Base-by-base conservation (phyloP, 2,888 invertebrate genomes). In the Alloplasta piceator region DNA sequence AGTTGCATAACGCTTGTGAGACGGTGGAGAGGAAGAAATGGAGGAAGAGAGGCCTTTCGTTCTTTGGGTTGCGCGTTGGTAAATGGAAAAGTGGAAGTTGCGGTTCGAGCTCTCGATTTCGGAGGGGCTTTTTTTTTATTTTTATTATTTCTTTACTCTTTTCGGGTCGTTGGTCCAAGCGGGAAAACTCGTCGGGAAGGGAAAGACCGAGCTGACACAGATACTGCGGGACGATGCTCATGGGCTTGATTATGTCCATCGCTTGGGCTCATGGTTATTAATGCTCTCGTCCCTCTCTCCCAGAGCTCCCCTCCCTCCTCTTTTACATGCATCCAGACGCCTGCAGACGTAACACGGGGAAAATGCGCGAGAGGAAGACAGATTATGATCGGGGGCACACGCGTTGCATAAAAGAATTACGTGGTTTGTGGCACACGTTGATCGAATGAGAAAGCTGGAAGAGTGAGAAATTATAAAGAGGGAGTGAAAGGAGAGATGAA, bases 351-450 rank as follows among this genome's bases (percentile, higher is more conserved):
- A 60, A 26, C n/a, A 3, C 6, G 43, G 36, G 41, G 77, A 63
- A 50, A 46, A 26, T 26, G 73, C 55, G 77, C 52, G 71, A 72
- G 63, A 64, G 75, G 58, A 71, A 71, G 72, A 61, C 48, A 84
- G 86, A 87, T 26, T 87, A 85, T 82, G 84, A 89, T 88, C 89
- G 85, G 77, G 85, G 87, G 83, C 87, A 88, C 88, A 87, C 84
- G 88, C 83, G 87, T 84, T 84, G 85, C 87, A 86, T 85, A 85
- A 86, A 88, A 87, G 86, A 87, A 86, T 87, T 86, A 87, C 86
- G 78, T 67, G 50, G 46, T 6, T 60, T 46, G 48, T 10, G 56
- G 55, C 52, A 38, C 64, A 43, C 46, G 38, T 67, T 58, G 46
- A 74, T 78, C 56, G 67, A 39, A 41, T n/a, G 67, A 71, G 50